A percentile compares a stretch with the other conserved stretches of the same genome.
These are phyloP conservation scores for Phasianus colchicus DNA, from an alignment of 2,113 vertebrate species.

Conservation along the genomic window DNA sequence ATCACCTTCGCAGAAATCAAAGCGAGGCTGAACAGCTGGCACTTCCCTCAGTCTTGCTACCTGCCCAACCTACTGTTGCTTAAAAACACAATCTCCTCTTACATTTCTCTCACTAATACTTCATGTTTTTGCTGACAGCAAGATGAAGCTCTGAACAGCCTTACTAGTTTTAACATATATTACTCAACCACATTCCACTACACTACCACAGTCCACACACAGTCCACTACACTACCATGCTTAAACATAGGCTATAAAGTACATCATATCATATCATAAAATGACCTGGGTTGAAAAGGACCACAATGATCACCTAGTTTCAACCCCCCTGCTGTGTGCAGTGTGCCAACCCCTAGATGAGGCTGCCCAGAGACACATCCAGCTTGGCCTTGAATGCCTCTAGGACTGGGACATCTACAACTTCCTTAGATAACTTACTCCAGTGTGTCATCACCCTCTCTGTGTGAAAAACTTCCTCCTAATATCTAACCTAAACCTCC, in stretches of 20 bases:
- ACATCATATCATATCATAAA: not conserved
- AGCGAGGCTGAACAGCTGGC: not conserved
- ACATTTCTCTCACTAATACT: not conserved
- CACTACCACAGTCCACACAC: no score
- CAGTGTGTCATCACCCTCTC: no score
- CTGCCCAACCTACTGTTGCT: not conserved
- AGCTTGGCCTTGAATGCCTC: no score
- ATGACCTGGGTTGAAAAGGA: no score
- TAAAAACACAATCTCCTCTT: not conserved
- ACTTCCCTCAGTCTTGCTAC: not conserved
- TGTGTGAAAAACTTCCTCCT: no score
- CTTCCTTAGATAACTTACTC: no score
- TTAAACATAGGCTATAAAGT: not conserved
- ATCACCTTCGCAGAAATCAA: not conserved
- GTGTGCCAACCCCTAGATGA: no score
- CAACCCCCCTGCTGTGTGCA: no score
- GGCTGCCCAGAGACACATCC: no score
- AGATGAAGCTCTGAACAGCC: not conserved
- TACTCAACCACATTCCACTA: not conserved
- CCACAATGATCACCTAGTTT: no score
- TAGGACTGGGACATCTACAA: no score
- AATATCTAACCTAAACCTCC: no score
- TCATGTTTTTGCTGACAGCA: not conserved
- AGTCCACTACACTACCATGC: not conserved
- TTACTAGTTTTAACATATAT: not conserved